Percentiles rank a stretch among this genome's conserved stretches.
Evolutionary conservation across 2,113 vertebrate genomes (phyloP).

Genomic region (Myotis davidii): DNA sequence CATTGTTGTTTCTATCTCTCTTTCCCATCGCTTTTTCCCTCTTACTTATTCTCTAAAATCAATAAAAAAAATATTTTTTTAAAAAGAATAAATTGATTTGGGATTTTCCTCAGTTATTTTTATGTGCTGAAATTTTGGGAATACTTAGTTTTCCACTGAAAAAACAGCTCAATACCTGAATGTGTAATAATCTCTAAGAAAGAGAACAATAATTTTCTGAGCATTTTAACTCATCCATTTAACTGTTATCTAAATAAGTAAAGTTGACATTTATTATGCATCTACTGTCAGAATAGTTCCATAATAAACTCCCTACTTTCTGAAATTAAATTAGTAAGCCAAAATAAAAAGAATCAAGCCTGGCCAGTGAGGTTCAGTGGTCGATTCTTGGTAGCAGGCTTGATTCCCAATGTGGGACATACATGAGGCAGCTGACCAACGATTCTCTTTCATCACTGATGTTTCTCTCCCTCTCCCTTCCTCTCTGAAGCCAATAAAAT

Average conservation of each 20-base stretch:
- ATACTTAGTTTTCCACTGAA: not conserved
- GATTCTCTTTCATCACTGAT: too few relatives aligned
- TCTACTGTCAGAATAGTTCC: not conserved
- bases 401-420: too few relatives aligned
- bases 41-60: too few relatives aligned
- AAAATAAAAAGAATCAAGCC: not conserved
- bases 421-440: too few relatives aligned
- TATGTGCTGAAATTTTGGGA: not conserved
- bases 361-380: too few relatives aligned
- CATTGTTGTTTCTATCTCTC: too few relatives aligned
- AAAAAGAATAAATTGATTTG: not conserved
- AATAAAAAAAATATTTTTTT: too few relatives aligned
- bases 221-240: not conserved
- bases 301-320: not conserved
- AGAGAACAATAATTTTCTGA: not conserved
- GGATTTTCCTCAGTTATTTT: not conserved
- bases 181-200: not conserved
- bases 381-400: too few relatives aligned
- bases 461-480: too few relatives aligned
- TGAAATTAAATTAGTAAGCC: not conserved
- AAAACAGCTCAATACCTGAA: not conserved
- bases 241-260: not conserved
- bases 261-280: not conserved
- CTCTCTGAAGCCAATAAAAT: too few relatives aligned
- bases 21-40: too few relatives aligned